A percentile compares a stretch with the other conserved stretches of the same genome.
These are phyloP conservation scores for Automeris io DNA, from an alignment of 2,888 invertebrate genomes.

Conservation along the genomic window DNA sequence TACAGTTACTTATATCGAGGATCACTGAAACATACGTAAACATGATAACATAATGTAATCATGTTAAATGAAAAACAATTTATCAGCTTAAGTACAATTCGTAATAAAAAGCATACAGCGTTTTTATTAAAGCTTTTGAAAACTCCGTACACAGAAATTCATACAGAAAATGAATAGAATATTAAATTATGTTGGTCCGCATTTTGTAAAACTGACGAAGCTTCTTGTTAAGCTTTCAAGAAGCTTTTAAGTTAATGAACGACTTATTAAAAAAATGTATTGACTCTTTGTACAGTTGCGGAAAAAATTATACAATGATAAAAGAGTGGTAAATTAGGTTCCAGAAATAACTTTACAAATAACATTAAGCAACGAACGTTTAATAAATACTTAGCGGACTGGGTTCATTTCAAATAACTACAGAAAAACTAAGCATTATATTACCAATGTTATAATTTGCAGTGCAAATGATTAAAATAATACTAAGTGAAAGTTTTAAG, in stretches of 20 bases:
- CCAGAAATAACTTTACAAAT: background rate
- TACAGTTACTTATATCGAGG: too few relatives aligned
- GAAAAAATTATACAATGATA: conserved; percentile 33
- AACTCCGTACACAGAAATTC: conserved; percentile 60
- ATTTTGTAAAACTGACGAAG: conserved; percentile 71
- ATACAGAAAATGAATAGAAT: conserved; percentile 72
- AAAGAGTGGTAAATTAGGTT: conserved; percentile 8
- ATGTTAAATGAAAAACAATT: conserved; percentile 5
- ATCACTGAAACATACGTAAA: too few relatives aligned
- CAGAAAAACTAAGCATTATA: too few relatives aligned
- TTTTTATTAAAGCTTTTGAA: conserved; percentile 48
- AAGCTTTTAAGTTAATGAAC: conserved; percentile 75
- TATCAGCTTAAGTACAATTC: conserved; percentile 8
- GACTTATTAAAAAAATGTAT: conserved; percentile 65
- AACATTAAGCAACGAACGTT: background rate
- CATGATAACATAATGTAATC: background rate
- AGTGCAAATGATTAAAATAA: too few relatives aligned
- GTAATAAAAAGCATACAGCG: conserved; percentile 22
- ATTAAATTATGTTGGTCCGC: conserved; percentile 72
- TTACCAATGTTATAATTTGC: too few relatives aligned
- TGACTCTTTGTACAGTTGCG: conserved; percentile 49
- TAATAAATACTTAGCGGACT: too few relatives aligned
- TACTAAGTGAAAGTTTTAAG: too few relatives aligned
- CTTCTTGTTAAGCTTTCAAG: conserved; percentile 72
- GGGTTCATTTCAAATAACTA: too few relatives aligned